phyloP scores from a whole-genome alignment of 1,140 invertebrate species.

The Scaptodrosophila lebanonensis region DNA sequence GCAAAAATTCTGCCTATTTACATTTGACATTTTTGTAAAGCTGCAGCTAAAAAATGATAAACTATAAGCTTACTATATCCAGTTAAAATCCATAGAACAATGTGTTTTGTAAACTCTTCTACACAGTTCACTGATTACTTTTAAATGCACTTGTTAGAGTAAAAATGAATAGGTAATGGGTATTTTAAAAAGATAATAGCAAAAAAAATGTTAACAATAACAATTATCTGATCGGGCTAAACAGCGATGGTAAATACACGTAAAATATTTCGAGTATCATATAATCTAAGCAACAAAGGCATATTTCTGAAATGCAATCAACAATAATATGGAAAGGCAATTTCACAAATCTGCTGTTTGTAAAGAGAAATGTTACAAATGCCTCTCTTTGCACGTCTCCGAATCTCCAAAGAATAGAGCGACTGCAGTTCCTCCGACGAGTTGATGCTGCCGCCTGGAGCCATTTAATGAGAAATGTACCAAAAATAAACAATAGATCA shows the following conservation, averaged over 20 bases:
- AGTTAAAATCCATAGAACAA: too few species aligned
- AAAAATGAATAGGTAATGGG: slow-evolving; percentile 38
- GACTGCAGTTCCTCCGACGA: slow-evolving; percentile 40
- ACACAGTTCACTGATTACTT: too few species aligned
- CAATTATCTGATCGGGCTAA: slow-evolving; percentile 9
- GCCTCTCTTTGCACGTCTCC: slow-evolving; percentile 51
- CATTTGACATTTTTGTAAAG: too few species aligned
- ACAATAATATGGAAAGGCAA: slow-evolving; percentile 6
- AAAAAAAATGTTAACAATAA: slow-evolving; percentile 19
- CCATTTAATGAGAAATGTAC: slow-evolving; percentile 47
- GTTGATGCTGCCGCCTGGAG: slow-evolving; percentile 57
- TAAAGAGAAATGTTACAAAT: slow-evolving; percentile 30
- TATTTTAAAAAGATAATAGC: slow-evolving; percentile 59
- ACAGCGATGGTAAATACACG: slow-evolving; percentile 74
- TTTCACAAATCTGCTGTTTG: slow-evolving; percentile 51
- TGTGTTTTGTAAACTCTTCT: too few species aligned
- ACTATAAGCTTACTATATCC: too few species aligned
- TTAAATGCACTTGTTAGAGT: slow-evolving; percentile 17
- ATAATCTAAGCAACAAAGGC: slow-evolving; percentile 22
- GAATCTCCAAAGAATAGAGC: slow-evolving; percentile 25
- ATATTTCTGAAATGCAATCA: slow-evolving; percentile 39
- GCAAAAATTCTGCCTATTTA: too few species aligned
- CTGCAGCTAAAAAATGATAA: too few species aligned
- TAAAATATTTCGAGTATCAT: slow-evolving; percentile 63
- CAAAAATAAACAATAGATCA: slow-evolving; percentile 1